Evolutionary conservation across 2,797 vertebrate genomes (phyloP).

Genomic region (Poeciliopsis infans): DNA sequence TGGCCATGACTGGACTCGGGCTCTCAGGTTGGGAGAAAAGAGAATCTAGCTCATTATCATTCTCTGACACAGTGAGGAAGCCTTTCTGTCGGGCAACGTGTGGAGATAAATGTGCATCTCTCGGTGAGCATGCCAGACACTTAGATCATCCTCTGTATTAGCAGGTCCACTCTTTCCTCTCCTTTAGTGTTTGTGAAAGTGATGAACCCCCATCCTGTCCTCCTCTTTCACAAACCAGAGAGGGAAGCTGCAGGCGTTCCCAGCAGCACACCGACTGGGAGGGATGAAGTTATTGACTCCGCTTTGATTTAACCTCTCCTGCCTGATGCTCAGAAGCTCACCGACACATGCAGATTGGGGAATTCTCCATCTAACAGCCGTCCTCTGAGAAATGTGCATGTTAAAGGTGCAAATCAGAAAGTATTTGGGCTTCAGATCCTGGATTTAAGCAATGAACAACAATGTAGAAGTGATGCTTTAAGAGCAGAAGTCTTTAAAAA

Average conservation of each 20-base stretch:
- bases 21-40: slow-evolving; percentile 72
- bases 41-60: slow-evolving; percentile 77
- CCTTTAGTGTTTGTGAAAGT: slow-evolving; percentile 64
- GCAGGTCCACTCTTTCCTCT: slow-evolving; percentile 55
- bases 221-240: slow-evolving; percentile 53
- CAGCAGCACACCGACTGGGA: slow-evolving; percentile 61
- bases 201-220: slow-evolving; percentile 66
- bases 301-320: slow-evolving; percentile 77
- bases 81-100: slow-evolving; percentile 41
- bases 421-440: neutral
- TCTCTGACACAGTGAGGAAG: slow-evolving; percentile 63
- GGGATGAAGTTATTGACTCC: slow-evolving; percentile 75
- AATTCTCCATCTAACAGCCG: slow-evolving; percentile 51
- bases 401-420: slow-evolving; percentile 25
- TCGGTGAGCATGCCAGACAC: slow-evolving; percentile 44
- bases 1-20: slow-evolving; percentile 76
- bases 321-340: slow-evolving; percentile 58
- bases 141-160: slow-evolving; percentile 74
- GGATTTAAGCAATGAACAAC: neutral
- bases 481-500: slow-evolving; percentile 3
- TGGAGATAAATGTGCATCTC: slow-evolving; percentile 42
- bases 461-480: neutral
- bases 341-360: slow-evolving; percentile 60
- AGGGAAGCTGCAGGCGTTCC: slow-evolving; percentile 65
- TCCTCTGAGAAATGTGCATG: slow-evolving; percentile 11